Conservation (phyloP, 2,888 invertebrate species). For the Falcaria lacertinaria region DNA sequence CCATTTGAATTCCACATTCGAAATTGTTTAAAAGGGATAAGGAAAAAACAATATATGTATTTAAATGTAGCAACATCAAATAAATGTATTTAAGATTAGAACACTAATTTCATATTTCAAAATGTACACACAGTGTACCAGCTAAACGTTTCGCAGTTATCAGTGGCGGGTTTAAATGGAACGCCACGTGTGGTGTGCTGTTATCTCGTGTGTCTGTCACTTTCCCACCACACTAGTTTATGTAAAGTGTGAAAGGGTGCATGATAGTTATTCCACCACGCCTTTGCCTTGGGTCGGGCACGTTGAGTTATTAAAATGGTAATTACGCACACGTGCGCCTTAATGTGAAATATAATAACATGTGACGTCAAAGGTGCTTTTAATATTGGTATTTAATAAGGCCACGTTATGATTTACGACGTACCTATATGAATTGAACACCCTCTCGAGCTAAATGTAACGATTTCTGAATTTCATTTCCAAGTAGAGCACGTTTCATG, state of each 20-base stretch:
- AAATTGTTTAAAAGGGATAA: too few species aligned
- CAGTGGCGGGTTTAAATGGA: slow-evolving; percentile 4
- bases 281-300: neutral
- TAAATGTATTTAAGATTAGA: neutral
- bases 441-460: neutral
- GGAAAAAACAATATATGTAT: neutral
- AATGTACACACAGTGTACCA: neutral
- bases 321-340: slow-evolving; percentile 5
- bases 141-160: slow-evolving; percentile 3
- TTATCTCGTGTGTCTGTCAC: neutral
- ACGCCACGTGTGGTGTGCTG: neutral
- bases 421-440: neutral
- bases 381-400: slow-evolving; percentile 2
- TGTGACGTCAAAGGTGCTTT: neutral
- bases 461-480: neutral
- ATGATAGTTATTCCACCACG: neutral
- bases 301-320: slow-evolving; percentile 10
- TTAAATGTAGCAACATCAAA: neutral
- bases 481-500: too few species aligned
- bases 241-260: neutral
- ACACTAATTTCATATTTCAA: neutral
- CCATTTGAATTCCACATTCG: too few species aligned
- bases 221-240: neutral
- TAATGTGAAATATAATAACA: neutral
- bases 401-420: slow-evolving; percentile 1